Evolutionary conservation across 2,888 invertebrate species (phyloP), one percentile per base, ranked within the genome.

Genomic region (Diachrysia chrysitis): DNA sequence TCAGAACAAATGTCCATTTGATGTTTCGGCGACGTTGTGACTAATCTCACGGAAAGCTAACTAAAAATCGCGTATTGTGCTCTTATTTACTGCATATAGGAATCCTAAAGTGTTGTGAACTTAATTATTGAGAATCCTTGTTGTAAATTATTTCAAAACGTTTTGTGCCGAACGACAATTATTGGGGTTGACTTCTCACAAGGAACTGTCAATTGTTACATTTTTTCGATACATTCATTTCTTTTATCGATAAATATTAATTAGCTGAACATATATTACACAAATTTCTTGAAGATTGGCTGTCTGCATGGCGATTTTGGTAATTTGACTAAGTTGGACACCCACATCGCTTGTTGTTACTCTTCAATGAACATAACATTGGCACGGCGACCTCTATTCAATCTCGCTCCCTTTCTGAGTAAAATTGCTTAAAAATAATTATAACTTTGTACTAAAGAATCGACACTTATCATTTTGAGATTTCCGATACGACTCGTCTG

Each of bases 11-110:
- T 94, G 94, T 95, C 95, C 93, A 94, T 92, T 94, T 94, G 95
- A 95, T 95, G 95, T 95, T 95, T 95, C 94, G 95, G 95, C 95
- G 95, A 95, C 94, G 93, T 93, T 94, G 94, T 94, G 94, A 93
- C 93, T 94, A 93, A 94, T 95, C 89, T 85, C 89, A 85, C 82
- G 81, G 82, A 88, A 90, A 90, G 83, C 84, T 87, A 86, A 86
- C 87, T 87, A 82, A 88, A 91, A 91, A 90, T 91, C 85, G 84
- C 84, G 81, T 90, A 85, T 85, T 84, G 88, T 91, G 87, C 84
- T 89, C 85, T 86, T 88, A 84, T 84, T 85, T 73, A 73, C 76
- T 83, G 58, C 66, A 72, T 19, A 89, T 86, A 85, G 81, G 83
- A 85, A 88, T 85, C 83, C 76, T 73, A 81, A 79, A 83, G 87